Conservation (phyloP, 1,140 invertebrate species). For the Vanessa atalanta region DNA sequence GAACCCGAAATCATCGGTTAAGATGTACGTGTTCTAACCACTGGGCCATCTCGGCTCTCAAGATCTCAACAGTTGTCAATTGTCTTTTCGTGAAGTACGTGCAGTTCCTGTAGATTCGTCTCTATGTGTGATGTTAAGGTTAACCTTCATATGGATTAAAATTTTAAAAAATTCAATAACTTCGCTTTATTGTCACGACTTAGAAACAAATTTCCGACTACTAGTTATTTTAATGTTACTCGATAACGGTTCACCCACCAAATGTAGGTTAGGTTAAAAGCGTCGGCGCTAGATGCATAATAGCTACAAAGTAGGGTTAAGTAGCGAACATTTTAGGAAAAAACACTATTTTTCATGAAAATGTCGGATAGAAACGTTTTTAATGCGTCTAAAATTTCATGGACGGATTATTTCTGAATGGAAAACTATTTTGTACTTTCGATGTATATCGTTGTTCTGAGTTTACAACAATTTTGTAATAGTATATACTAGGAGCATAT, state of each 20-base stretch:
- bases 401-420: neutral
- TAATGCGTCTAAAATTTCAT: neutral
- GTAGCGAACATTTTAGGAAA: conserved; percentile 5
- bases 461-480: too few species aligned
- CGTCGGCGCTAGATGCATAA: conserved; percentile 5
- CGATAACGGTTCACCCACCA: neutral
- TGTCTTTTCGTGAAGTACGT: too few species aligned
- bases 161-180: neutral
- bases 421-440: neutral
- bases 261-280: conserved; percentile 19
- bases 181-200: neutral
- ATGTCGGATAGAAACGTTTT: neutral
- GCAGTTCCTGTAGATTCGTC: too few species aligned
- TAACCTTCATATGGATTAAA: too few species aligned
- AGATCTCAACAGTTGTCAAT: too few species aligned
- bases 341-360: conserved; percentile 6
- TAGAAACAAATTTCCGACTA: neutral
- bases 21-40: too few species aligned
- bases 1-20: too few species aligned
- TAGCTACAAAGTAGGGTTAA: conserved; percentile 4
- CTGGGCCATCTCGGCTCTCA: too few species aligned
- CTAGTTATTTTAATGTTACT: neutral
- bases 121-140: too few species aligned
- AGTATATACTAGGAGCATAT: too few species aligned
- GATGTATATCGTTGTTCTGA: neutral